Conservation (phyloP, 2,797 vertebrate species). For the Phoeniculus purpureus region DNA sequence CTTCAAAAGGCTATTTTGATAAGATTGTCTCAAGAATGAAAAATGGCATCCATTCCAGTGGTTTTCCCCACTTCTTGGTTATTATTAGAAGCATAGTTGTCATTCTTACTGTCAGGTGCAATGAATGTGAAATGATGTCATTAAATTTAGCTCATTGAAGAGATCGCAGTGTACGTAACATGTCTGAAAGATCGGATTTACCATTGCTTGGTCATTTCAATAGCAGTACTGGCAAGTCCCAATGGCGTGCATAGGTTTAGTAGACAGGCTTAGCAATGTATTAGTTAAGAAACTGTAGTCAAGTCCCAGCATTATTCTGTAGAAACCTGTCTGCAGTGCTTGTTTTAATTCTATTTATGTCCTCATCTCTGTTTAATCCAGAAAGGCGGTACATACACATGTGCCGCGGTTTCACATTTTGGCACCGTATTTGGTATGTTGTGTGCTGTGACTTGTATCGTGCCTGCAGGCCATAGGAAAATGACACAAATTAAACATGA, state of each 20-base stretch:
- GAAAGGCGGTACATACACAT: constrained; percentile 41
- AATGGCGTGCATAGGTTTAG: neutral
- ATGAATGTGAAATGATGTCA: neutral
- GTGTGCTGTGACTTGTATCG: constrained; percentile 57
- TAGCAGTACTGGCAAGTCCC: neutral
- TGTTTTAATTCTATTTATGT: constrained; percentile 49
- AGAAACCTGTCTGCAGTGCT: neutral
- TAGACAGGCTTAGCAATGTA: neutral
- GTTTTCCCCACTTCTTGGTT: neutral
- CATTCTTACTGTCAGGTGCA: neutral
- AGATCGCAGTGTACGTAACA: neutral
- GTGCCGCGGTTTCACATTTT: constrained; percentile 50
- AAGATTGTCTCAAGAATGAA: neutral
- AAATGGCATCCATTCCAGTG: neutral
- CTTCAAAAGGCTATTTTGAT: neutral
- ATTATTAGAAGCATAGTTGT: neutral
- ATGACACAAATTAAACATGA: constrained; percentile 43
- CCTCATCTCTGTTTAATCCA: constrained; percentile 56
- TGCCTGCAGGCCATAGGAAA: constrained; percentile 62
- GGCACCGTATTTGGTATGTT: constrained; percentile 37
- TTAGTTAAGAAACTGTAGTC: neutral
- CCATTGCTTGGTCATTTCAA: neutral
- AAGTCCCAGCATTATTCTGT: neutral
- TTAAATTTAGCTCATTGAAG: neutral
- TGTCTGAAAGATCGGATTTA: neutral